Evolutionary conservation across 2,888 invertebrate genomes (phyloP).

Genomic region (Caenorhabditis becei): DNA sequence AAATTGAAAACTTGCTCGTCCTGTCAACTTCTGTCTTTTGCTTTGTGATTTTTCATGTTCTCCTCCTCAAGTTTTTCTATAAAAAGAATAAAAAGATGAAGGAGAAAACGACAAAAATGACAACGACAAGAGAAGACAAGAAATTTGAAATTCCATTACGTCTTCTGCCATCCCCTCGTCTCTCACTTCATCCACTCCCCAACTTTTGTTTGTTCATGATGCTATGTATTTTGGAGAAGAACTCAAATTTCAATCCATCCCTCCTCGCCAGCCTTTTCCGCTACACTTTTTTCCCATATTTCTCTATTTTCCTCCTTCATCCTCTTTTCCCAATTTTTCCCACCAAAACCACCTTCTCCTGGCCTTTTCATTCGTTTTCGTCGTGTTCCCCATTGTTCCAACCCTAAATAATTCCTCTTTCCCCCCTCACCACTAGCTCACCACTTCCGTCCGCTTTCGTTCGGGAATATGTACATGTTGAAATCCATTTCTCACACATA

Average conservation of each 20-base stretch:
- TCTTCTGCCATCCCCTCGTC: constrained; percentile 8
- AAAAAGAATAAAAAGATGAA: background rate
- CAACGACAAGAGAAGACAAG: background rate
- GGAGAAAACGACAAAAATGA: too few relatives aligned
- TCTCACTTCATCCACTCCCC: background rate
- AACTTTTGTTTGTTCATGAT: constrained; percentile 50
- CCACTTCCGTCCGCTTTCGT: background rate
- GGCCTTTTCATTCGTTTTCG: constrained; percentile 9
- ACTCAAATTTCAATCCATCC: constrained; percentile 61
- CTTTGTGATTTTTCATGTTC: background rate
- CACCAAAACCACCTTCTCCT: background rate
- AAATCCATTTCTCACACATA: constrained; percentile 58
- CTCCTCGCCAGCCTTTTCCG: constrained; percentile 5
- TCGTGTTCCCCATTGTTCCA: constrained; percentile 39
- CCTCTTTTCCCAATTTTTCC: background rate
- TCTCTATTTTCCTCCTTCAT: constrained; percentile 11
- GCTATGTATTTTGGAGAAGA: constrained; percentile 50
- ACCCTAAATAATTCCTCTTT: constrained; percentile 41
- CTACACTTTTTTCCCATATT: constrained; percentile 12
- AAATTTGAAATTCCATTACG: constrained; percentile 40
- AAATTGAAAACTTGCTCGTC: constrained; percentile 9
- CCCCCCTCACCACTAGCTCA: background rate
- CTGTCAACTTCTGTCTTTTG: background rate
- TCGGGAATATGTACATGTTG: constrained; percentile 52
- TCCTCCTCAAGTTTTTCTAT: background rate